These are phyloP conservation scores for Cheilosia grossa DNA, from an alignment of 2,888 invertebrate species.

Conservation along the genomic window DNA sequence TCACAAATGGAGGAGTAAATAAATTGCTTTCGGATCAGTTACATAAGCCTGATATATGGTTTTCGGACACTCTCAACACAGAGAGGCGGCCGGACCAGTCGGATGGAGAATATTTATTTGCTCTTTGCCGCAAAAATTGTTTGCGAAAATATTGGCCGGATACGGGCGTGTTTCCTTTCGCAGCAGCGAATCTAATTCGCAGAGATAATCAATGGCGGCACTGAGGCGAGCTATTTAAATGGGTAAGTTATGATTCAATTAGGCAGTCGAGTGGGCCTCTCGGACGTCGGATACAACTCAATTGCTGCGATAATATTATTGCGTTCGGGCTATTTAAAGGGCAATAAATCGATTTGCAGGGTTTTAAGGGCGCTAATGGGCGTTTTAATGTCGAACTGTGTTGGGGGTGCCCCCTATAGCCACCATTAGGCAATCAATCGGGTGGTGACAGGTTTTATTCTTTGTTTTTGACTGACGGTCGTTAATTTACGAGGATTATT, in stretches of 20 bases:
- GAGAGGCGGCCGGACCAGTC: background rate
- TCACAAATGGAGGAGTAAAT: slow-evolving; percentile 72
- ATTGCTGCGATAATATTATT: slow-evolving; percentile 55
- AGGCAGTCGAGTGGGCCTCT: slow-evolving; percentile 20
- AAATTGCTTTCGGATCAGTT: slow-evolving; percentile 73
- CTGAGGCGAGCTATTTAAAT: slow-evolving; percentile 55
- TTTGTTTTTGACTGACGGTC: slow-evolving; percentile 19
- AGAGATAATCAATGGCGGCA: slow-evolving; percentile 64
- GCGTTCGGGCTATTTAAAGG: slow-evolving; percentile 60
- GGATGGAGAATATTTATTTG: slow-evolving; percentile 49
- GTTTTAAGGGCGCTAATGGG: slow-evolving; percentile 56
- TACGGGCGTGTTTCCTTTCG: slow-evolving; percentile 17
- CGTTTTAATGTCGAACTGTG: slow-evolving; percentile 53
- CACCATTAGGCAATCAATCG: slow-evolving; percentile 57
- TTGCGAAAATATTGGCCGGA: slow-evolving; percentile 52
- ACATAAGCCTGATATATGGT: slow-evolving; percentile 64
- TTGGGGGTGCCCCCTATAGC: slow-evolving; percentile 8
- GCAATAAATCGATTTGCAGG: slow-evolving; percentile 66
- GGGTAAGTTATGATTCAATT: slow-evolving; percentile 71
- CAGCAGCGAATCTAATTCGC: slow-evolving; percentile 44
- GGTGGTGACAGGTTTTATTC: slow-evolving; percentile 54
- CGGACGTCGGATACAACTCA: slow-evolving; percentile 28
- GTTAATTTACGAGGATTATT: slow-evolving; percentile 20
- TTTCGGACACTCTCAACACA: slow-evolving; percentile 26
- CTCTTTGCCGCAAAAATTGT: slow-evolving; percentile 57